These are phyloP conservation scores for Megalurothrips usitatus DNA, from an alignment of 2,888 invertebrate species.

Conservation along the genomic window DNA sequence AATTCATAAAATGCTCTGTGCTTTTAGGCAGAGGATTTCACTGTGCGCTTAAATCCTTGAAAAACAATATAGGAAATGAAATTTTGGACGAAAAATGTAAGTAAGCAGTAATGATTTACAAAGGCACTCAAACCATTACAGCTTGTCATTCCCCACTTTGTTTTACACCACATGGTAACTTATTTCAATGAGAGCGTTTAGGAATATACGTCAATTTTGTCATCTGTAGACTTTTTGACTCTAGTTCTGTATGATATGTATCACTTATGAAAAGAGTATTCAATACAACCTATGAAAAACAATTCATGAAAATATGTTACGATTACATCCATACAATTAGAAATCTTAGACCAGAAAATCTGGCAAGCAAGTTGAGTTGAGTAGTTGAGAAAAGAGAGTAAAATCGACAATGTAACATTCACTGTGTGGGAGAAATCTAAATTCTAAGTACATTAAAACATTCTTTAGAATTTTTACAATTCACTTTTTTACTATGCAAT, in stretches of 20 bases:
- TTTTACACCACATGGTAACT: not conserved
- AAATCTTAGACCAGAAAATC: constrained; percentile 14
- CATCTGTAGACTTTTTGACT: not conserved
- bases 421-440: constrained; percentile 2
- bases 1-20: constrained; percentile 5
- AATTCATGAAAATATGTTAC: constrained; percentile 16
- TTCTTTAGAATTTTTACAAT: not conserved
- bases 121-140: constrained; percentile 22
- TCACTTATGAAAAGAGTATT: constrained; percentile 12
- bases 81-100: not conserved
- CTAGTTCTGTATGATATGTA: constrained; percentile 8
- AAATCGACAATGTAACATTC: constrained; percentile 4
- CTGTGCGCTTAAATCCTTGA: not conserved
- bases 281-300: constrained; percentile 18
- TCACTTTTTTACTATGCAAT: not conserved
- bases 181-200: not conserved
- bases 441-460: not conserved
- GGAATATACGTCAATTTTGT: not conserved
- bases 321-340: constrained; percentile 4
- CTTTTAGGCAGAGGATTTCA: not conserved
- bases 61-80: not conserved
- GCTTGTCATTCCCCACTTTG: not conserved
- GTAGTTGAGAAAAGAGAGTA: constrained; percentile 14
- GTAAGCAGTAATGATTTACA: constrained; percentile 20
- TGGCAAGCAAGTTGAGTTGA: constrained; percentile 15